Base-by-base conservation (phyloP, 2,113 vertebrate species). In the Zosterops pallidus region DNA sequence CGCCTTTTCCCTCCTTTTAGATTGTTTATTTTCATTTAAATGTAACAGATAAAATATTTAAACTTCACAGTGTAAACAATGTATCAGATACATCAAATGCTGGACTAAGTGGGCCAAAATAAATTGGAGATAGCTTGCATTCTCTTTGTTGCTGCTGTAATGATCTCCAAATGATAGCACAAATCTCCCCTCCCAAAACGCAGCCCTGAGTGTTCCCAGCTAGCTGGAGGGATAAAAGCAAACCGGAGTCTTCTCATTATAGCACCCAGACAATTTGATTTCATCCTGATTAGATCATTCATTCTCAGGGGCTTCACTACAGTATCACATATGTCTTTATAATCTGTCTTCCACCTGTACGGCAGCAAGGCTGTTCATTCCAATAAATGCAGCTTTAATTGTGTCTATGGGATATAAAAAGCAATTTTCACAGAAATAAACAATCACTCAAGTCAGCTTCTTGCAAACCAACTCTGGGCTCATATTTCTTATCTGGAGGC, bases 301-400 rank as follows among this genome's bases (percentile, higher is more conserved):
- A 79, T 91, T 94, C 94, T 92, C 86, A 10, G 64, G 81, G 84
- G 91, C 49, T 86, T 67, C 81, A 60, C 52, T 71, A 52, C 60
- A 94, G 6, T 52, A 64, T 42, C 80, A 64, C 60, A 92, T 83
- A 94, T 1, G 5, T 95, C 87, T 92, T 87, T 41, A 95, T 87
- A 64, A 95, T 70, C 71, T 89, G 68, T 70, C 92, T 94, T 87
- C 81, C 80, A 87, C 94, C 94, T 87, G 59, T 26, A 83, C 14
- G 74, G 91, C 83, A 94, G 72, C 1, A 0, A 70, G 85, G 77
- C 74, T 89, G 79, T 81, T 94, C 90, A 35, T 88, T n/a, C 55
- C 94, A 90, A 80, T 92, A 95, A 96, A 88, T 8, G 68, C 64
- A 85, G 26, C 87, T 88, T 88, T 95, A 95, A 91, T 93, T 85